Evolutionary conservation across 2,888 invertebrate species (phyloP), one percentile per base, ranked within the genome.

Genomic region (Sphaerophoria taeniata): DNA sequence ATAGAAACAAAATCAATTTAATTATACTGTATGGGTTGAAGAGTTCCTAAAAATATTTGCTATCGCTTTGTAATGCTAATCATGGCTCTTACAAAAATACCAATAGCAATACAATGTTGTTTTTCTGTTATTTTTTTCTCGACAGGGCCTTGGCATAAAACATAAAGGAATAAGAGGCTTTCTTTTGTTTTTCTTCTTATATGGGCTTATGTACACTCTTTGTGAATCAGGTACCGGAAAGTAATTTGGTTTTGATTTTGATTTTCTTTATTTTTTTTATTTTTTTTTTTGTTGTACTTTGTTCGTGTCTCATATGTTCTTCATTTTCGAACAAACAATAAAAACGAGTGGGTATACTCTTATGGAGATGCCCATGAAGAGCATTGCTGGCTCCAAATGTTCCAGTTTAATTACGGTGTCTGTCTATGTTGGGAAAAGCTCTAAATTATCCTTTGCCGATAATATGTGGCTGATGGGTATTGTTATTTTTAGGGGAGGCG

Each of bases 381-480:
- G 33, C 14, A 43, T 9, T 9, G 47, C 0, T 34, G 49, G 47
- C 61, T 14, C 31, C 33, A 49, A 49, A 49, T 63, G 49, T 63
- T 76, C 51, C 39, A 47, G 16, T 69, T 69, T 69, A 69, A 56
- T 65, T 65, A 65, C 49, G 34, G 34, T 49, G 34, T 65, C 33
- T 65, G 49, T 65, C 63, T 65, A 49, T 34, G 14, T 2, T 45
- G 6, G 61, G 61, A 65, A 65, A 36, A 36, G 49, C 47, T 65
- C 79, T 71, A 61, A 79, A 75, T 83, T 83, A 83, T 79, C 71
- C 74, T 71, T 71, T 43, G n/a, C 33, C 79, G 39, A 70, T 53
- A 43, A 36, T 24, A 31, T 63, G 73, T 39, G 36, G 47, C 39
- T n/a, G n/a, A n/a, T n/a, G n/a, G 31, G 45, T 58, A 6, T 56